A percentile compares a stretch with the other conserved stretches of the same genome.
Conservation (phyloP, 2,797 vertebrate species). For the Xenops minutus region DNA sequence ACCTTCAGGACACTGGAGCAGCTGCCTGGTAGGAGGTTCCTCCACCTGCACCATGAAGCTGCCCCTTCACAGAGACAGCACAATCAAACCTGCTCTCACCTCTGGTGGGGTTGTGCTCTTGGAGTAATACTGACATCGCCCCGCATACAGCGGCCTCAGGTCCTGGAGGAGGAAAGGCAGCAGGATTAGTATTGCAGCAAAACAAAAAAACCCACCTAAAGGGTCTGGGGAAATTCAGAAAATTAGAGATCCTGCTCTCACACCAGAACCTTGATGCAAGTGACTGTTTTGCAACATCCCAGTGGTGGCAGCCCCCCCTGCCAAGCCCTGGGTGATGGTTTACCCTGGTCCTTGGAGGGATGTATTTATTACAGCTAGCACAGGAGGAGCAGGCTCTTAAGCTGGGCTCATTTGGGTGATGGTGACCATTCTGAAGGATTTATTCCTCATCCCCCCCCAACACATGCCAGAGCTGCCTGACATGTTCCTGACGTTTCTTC, state of each 20-base stretch:
- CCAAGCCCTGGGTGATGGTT: neutral
- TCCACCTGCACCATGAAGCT: neutral
- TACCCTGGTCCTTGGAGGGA: neutral
- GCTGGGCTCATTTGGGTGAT: neutral
- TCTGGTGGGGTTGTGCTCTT: conserved; percentile 78
- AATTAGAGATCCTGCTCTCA: neutral
- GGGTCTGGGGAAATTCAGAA: neutral
- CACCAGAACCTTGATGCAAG: neutral
- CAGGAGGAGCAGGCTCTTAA: neutral
- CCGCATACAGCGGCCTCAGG: conserved; percentile 90
- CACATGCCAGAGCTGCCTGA: neutral
- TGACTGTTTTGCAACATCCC: neutral
- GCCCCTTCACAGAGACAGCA: neutral
- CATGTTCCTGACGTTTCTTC: neutral
- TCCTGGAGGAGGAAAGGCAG: conserved; percentile 79
- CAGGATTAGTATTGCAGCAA: neutral
- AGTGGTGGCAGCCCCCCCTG: neutral
- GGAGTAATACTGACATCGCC: conserved; percentile 91
- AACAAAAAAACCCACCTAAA: neutral
- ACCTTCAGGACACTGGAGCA: accelerated
- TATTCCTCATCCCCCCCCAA: neutral
- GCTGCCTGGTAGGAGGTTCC: neutral
- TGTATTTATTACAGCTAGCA: neutral
- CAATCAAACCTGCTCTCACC: conserved; percentile 62
- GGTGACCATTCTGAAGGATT: neutral